Conservation (phyloP, 1,140 invertebrate genomes). For the Pollicipes pollicipes region DNA sequence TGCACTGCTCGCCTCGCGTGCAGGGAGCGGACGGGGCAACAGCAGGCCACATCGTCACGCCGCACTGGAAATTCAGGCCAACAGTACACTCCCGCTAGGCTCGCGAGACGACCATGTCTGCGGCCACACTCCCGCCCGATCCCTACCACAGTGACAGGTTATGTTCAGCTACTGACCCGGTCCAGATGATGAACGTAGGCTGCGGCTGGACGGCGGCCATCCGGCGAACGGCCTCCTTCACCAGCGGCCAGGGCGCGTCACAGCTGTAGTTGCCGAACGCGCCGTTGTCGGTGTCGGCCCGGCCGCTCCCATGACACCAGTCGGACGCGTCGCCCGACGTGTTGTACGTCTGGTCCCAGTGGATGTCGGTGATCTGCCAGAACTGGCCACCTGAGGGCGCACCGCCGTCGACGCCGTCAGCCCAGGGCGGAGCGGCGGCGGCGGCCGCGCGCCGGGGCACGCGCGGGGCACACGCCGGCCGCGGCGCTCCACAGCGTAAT, state of each 20-base stretch:
- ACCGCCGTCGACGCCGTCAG: too few relatives aligned
- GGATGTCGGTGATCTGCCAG: constrained; percentile 81
- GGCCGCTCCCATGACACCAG: constrained; percentile 14
- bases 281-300: constrained; percentile 26
- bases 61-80: too few relatives aligned
- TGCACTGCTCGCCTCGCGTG: too few relatives aligned
- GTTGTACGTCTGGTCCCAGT: constrained; percentile 63
- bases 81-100: too few relatives aligned
- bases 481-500: too few relatives aligned
- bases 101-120: too few relatives aligned
- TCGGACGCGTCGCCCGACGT: constrained; percentile 38
- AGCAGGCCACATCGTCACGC: too few relatives aligned
- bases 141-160: too few relatives aligned
- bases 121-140: not conserved
- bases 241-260: constrained; percentile 66
- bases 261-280: constrained; percentile 66
- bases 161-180: constrained; percentile 51
- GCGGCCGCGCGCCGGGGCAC: too few relatives aligned
- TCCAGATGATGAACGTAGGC: constrained; percentile 82
- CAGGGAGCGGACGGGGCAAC: too few relatives aligned
- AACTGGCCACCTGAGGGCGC: constrained; percentile 53
- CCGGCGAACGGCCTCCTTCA: constrained; percentile 59
- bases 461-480: too few relatives aligned
- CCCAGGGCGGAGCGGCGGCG: too few relatives aligned
- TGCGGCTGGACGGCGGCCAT: constrained; percentile 58